Evolutionary conservation across 2,797 vertebrate species (phyloP), one percentile per base, ranked within the genome.

Genomic region (Poeciliopsis infans): DNA sequence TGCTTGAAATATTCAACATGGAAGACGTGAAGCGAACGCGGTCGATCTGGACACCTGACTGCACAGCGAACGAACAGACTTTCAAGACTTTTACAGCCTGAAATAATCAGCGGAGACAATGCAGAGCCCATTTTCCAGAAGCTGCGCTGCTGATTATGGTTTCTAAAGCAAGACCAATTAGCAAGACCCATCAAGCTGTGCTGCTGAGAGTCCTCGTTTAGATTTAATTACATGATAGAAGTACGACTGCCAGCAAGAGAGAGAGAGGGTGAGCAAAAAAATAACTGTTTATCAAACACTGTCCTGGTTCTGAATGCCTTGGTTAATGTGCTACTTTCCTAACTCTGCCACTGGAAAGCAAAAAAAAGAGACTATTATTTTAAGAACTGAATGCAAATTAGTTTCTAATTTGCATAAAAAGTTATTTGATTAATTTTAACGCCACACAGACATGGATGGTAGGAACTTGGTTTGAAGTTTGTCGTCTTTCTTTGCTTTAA

Each of bases 161-260:
- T 91, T 87, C 86, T 88, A 91, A 92, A 90, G 81, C 81, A 84
- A 85, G 85, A 86, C 80, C 93, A 93, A 94, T 91, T 93, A 93
- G 82, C 33, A 47, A 74, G 68, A 82, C 68, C 79, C 86, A 87
- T 89, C 88, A 80, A 70, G 84, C 83, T 74, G 72, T 39, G 81
- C 83, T 25, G 84, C 84, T 88, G 51, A 25, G 28, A 79, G 84
- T 86, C 69, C 83, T 88, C 87, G 88, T 88, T 91, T 91, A 86
- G 75, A 88, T 92, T 88, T 91, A 92, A 92, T 92, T 86, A 89
- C 84, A 88, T 82, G 86, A 90, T 85, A 81, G 82, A 85, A 72
- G 64, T 61, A 55, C 47, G 74, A 72, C 83, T 82, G 84, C 69
- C 74, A 70, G 80, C 69, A 4, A 68, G 76, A 76, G 23, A 76